Percentiles rank a stretch among this genome's conserved stretches.
Evolutionary conservation across 2,113 vertebrate genomes (phyloP).

Genomic region (Hucho hucho): DNA sequence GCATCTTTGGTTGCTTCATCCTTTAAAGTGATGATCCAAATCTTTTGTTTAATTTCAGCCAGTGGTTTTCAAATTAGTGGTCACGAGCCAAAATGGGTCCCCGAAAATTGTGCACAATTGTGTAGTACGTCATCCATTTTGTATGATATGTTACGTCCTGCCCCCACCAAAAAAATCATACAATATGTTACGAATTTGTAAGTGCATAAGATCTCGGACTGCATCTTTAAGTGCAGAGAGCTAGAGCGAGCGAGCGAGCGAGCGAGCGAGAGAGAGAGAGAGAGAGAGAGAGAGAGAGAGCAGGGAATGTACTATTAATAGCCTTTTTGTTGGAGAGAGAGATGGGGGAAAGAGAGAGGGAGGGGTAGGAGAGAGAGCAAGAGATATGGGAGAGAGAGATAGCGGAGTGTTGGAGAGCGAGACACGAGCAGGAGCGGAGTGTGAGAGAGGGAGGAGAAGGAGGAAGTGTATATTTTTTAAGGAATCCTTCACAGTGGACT

Average conservation of each 20-base stretch:
- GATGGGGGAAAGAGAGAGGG: too few relatives aligned
- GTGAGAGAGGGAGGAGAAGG: conserved; percentile 10
- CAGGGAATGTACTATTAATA: conserved; percentile 66
- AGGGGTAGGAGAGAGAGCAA: too few relatives aligned
- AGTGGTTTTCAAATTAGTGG: too few relatives aligned
- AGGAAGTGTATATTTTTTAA: conserved; percentile 13
- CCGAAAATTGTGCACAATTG: too few relatives aligned
- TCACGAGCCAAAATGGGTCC: too few relatives aligned
- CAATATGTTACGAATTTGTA: neutral
- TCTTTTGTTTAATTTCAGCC: too few relatives aligned
- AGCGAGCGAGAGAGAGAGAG: too few relatives aligned
- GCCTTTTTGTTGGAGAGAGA: conserved; percentile 51
- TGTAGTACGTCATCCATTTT: too few relatives aligned
- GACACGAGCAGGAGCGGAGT: conserved; percentile 19
- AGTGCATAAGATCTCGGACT: conserved; percentile 44
- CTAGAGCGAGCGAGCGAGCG: neutral
- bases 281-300: conserved; percentile 33
- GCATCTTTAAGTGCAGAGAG: conserved; percentile 55
- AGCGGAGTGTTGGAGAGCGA: conserved; percentile 5
- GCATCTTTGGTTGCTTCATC: conserved; percentile 55
- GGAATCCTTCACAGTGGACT: conserved; percentile 27
- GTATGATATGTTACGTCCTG: too few relatives aligned
- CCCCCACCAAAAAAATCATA: too few relatives aligned
- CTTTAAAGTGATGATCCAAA: conserved; percentile 23
- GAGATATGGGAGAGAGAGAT: too few relatives aligned